phyloP scores from a whole-genome alignment of 2,888 invertebrate genomes.

The Polietes domitor region DNA sequence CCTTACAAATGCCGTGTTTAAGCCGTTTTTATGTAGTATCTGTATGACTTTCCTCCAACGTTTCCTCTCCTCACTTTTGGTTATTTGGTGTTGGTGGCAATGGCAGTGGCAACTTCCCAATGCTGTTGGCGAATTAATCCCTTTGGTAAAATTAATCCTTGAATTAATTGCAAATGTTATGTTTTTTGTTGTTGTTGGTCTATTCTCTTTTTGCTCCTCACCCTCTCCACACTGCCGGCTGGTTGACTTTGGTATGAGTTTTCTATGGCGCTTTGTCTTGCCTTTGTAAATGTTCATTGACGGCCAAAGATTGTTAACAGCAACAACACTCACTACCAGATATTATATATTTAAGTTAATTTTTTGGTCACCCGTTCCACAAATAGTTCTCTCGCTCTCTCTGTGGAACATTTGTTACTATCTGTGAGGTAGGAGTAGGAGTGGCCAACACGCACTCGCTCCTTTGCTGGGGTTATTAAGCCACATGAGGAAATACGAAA shows the following conservation, averaged over 20 bases:
- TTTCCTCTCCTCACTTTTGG: not conserved
- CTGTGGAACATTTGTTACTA: not conserved
- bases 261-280: not conserved
- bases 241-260: not conserved
- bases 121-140: constrained; percentile 64
- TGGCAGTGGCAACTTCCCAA: constrained; percentile 24
- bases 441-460: constrained; percentile 13
- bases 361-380: not conserved
- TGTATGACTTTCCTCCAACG: not conserved
- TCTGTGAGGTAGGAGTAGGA: not conserved
- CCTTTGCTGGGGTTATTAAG: not conserved
- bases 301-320: constrained; percentile 15
- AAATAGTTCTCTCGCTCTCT: not conserved
- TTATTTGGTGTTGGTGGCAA: not conserved
- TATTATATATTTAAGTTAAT: constrained; percentile 20
- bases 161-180: constrained; percentile 67
- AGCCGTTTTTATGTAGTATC: constrained; percentile 6
- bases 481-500: constrained; percentile 26
- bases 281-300: constrained; percentile 34
- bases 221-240: not conserved
- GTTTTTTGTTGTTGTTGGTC: constrained; percentile 12
- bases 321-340: not conserved
- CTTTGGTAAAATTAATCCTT: constrained; percentile 68
- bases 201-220: not conserved
- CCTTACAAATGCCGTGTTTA: constrained; percentile 7